phyloP scores from a whole-genome alignment of 2,113 vertebrate genomes.

The Takifugu flavidus region DNA sequence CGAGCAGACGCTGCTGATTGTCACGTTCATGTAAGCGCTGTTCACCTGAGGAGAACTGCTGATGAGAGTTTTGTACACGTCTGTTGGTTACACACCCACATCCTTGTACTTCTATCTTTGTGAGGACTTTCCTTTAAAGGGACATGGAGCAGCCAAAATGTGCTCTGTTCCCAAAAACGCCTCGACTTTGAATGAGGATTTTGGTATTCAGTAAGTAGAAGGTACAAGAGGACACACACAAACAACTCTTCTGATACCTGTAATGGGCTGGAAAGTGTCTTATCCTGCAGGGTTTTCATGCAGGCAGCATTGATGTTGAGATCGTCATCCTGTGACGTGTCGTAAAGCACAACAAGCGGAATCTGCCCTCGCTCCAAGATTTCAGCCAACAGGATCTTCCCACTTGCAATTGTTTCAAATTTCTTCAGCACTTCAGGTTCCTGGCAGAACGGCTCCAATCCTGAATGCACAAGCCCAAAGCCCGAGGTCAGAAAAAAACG shows the following conservation, averaged over 20 bases:
- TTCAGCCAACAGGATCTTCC: constrained; percentile 90
- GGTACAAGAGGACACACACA: not conserved
- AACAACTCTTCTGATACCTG: constrained; percentile 74
- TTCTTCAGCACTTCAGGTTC: constrained; percentile 83
- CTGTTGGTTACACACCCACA: too few species aligned
- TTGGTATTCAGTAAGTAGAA: not conserved
- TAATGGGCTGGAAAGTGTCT: constrained; percentile 79
- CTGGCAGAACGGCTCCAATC: constrained; percentile 85
- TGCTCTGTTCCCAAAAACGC: too few species aligned
- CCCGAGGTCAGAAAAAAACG: not conserved
- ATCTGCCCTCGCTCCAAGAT: constrained; percentile 81
- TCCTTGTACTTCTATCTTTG: too few species aligned
- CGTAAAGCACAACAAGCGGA: constrained; percentile 90
- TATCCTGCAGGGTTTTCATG: constrained; percentile 85
- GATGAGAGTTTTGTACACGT: not conserved
- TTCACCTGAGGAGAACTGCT: constrained; percentile 75
- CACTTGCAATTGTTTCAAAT: constrained; percentile 85
- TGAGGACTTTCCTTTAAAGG: too few species aligned
- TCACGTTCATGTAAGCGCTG: constrained; percentile 83
- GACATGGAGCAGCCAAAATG: too few species aligned
- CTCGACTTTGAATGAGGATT: too few species aligned
- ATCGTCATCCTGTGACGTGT: constrained; percentile 95
- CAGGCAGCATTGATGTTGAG: constrained; percentile 94
- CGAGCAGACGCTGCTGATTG: constrained; percentile 87
- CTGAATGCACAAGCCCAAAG: constrained; percentile 54